Conservation (phyloP, 2,113 vertebrate genomes). For the Cheirogaleus medius region DNA sequence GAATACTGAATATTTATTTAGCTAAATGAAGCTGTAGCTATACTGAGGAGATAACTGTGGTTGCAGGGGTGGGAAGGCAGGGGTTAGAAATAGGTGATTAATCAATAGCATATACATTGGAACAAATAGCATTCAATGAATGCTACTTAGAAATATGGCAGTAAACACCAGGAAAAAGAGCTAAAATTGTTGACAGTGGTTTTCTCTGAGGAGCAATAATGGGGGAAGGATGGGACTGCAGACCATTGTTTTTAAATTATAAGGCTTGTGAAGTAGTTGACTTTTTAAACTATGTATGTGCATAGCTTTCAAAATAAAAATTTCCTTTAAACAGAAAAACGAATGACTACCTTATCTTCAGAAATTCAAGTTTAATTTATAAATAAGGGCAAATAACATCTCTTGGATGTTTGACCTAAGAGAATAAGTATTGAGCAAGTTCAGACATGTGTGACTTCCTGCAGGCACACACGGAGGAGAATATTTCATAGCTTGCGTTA, state of each 20-base stretch:
- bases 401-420: background rate
- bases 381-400: background rate
- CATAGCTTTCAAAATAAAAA: slow-evolving; percentile 15
- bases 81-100: background rate
- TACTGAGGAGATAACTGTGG: background rate
- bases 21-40: background rate
- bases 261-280: background rate
- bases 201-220: slow-evolving; percentile 11
- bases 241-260: background rate
- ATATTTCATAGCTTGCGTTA: background rate
- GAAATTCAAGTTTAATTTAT: slow-evolving; percentile 16
- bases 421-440: background rate
- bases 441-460: background rate
- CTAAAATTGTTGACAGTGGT: background rate
- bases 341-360: background rate
- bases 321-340: background rate
- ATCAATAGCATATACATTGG: background rate
- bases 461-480: background rate
- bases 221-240: background rate
- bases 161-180: background rate
- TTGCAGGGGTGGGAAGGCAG: background rate
- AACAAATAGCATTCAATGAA: background rate
- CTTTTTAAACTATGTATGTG: background rate
- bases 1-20: background rate
- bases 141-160: background rate